Percentiles rank a stretch among this genome's conserved stretches.
These are phyloP conservation scores for Formica selysi DNA, from an alignment of 1,140 invertebrate genomes.

Conservation along the genomic window DNA sequence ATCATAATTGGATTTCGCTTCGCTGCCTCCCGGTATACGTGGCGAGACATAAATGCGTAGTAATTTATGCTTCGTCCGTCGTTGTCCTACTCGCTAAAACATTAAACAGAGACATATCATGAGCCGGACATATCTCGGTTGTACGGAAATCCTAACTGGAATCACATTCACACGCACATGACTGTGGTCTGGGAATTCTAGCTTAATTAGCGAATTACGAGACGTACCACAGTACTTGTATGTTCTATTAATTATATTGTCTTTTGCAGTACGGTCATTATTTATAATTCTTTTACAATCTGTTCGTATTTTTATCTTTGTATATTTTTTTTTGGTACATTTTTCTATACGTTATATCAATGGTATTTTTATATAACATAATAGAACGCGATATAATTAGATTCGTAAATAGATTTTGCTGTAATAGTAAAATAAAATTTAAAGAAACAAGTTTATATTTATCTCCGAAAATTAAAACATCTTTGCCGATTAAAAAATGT, in stretches of 20 bases:
- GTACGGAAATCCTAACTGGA: not conserved
- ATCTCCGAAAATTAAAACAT: not conserved
- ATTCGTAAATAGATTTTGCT: slow-evolving; percentile 10
- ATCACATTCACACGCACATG: not conserved
- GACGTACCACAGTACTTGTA: not conserved
- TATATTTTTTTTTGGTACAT: not conserved
- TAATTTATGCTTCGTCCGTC: slow-evolving; percentile 41
- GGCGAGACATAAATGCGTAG: slow-evolving; percentile 38
- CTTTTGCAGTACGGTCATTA: not conserved
- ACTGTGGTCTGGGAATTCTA: not conserved
- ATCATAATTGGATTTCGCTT: slow-evolving; percentile 47
- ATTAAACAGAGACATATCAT: not conserved
- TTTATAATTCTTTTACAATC: not conserved
- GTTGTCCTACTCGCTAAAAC: slow-evolving; percentile 16
- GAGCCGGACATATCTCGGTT: not conserved
- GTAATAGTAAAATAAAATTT: not conserved
- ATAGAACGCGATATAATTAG: slow-evolving; percentile 9
- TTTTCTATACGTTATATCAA: not conserved
- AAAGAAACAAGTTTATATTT: slow-evolving; percentile 2
- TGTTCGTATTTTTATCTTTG: not conserved
- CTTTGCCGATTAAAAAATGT: not conserved
- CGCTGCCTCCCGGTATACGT: slow-evolving; percentile 20
- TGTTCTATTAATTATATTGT: too few species aligned
- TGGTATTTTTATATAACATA: not conserved
- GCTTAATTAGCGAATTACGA: not conserved